Conservation (phyloP, 2,888 invertebrate species). For the Osedax frankpressi region DNA sequence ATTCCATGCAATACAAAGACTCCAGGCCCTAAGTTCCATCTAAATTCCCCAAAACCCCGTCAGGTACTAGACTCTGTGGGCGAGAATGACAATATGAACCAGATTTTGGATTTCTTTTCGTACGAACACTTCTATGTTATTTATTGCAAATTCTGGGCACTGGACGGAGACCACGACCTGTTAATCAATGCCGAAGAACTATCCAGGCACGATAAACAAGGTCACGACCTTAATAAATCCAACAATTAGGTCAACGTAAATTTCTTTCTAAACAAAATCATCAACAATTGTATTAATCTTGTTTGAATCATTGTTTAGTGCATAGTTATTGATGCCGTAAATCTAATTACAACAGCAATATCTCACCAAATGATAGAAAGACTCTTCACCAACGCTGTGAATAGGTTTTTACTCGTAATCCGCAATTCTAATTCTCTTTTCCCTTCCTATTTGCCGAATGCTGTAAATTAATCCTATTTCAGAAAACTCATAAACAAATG, state of each 20-base stretch:
- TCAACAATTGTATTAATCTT: no score
- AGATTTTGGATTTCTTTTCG: slow-evolving; percentile 56
- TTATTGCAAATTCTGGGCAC: slow-evolving; percentile 99
- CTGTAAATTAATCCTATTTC: slow-evolving; percentile 7
- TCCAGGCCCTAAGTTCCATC: no score
- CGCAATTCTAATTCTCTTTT: no score
- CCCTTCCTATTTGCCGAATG: no score
- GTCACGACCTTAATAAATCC: slow-evolving; percentile 56
- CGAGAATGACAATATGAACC: background rate
- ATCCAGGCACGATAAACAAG: slow-evolving; percentile 85
- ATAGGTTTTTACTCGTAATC: no score
- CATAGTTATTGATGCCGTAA: background rate
- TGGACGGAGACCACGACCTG: slow-evolving; percentile 93
- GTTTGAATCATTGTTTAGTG: background rate
- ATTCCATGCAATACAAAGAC: no score
- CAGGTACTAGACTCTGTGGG: background rate
- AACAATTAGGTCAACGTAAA: background rate
- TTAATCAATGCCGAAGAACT: slow-evolving; percentile 86
- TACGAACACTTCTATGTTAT: slow-evolving; percentile 99
- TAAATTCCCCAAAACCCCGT: background rate
- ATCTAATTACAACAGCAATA: background rate
- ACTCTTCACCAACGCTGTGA: no score
- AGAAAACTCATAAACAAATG: slow-evolving; percentile 16
- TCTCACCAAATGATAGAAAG: no score
- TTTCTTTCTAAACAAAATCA: no score